phyloP scores from a whole-genome alignment of 2,888 invertebrate species.

The Pardosa pseudoannulata region DNA sequence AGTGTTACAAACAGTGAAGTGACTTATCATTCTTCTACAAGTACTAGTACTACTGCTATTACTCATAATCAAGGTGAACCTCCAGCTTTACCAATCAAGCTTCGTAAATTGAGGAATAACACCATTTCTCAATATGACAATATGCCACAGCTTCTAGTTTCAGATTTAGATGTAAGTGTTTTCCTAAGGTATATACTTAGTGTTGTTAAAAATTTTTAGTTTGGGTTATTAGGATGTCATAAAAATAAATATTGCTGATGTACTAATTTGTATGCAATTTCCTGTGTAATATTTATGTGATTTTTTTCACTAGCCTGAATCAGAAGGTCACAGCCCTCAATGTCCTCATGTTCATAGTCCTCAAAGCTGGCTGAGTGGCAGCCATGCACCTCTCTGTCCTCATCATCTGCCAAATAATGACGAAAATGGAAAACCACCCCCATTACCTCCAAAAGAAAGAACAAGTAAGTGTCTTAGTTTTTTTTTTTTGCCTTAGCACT shows the following conservation, averaged over 20 bases:
- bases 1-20: constrained; percentile 35
- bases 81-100: constrained; percentile 82
- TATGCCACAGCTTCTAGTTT: constrained; percentile 77
- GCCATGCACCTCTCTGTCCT: constrained; percentile 69
- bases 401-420: constrained; percentile 42
- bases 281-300: not conserved
- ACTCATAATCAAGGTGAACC: constrained; percentile 76
- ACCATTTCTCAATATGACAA: constrained; percentile 86
- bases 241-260: no score
- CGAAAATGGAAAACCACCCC: constrained; percentile 81
- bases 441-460: constrained; percentile 93
- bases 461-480: constrained; percentile 80
- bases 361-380: constrained; percentile 59
- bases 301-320: constrained; percentile 25
- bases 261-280: no score
- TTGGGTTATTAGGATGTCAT: no score
- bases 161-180: constrained; percentile 64
- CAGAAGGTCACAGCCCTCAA: constrained; percentile 61
- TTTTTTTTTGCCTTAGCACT: no score
- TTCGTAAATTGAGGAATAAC: constrained; percentile 80
- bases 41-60: not conserved
- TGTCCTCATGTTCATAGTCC: constrained; percentile 68
- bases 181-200: no score
- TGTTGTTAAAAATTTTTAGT: no score
- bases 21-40: constrained; percentile 30